A percentile compares a stretch with the other conserved stretches of the same genome.
Evolutionary conservation across 2,888 invertebrate genomes (phyloP).

Genomic region (Octonoba sinensis): DNA sequence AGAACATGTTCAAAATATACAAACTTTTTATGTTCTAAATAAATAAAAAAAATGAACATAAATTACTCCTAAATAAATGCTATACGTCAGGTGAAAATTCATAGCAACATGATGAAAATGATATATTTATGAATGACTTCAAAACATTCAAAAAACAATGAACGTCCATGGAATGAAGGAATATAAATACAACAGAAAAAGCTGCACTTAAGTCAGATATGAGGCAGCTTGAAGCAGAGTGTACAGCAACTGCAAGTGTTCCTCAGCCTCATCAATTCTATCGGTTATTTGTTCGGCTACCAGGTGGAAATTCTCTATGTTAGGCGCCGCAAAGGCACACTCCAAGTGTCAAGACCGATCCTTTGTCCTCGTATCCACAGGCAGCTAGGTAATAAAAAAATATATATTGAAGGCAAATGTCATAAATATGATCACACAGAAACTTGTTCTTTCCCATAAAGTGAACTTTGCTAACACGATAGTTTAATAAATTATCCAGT

Average conservation of each 20-base stretch:
- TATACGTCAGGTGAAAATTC: too few relatives aligned
- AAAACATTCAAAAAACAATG: too few relatives aligned
- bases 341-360: conserved; percentile 59
- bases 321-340: neutral
- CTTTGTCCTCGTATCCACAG: conserved; percentile 40
- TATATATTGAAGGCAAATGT: neutral
- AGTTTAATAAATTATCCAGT: too few relatives aligned
- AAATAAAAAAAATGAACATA: too few relatives aligned
- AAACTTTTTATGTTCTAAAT: too few relatives aligned
- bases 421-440: neutral
- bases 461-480: too few relatives aligned
- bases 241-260: conserved; percentile 2
- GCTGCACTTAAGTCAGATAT: neutral
- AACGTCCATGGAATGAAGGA: too few relatives aligned
- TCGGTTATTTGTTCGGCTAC: conserved; percentile 4
- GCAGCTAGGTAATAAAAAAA: conserved; percentile 34
- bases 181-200: too few relatives aligned
- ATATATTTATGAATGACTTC: too few relatives aligned
- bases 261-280: conserved; percentile 11
- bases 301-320: neutral
- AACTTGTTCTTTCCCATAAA: neutral
- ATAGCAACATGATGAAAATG: too few relatives aligned
- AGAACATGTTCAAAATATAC: too few relatives aligned
- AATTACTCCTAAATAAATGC: too few relatives aligned
- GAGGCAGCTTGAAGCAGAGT: conserved; percentile 13